These are phyloP conservation scores for Eremobia ochroleuca DNA, from an alignment of 2,888 invertebrate genomes.

Conservation along the genomic window DNA sequence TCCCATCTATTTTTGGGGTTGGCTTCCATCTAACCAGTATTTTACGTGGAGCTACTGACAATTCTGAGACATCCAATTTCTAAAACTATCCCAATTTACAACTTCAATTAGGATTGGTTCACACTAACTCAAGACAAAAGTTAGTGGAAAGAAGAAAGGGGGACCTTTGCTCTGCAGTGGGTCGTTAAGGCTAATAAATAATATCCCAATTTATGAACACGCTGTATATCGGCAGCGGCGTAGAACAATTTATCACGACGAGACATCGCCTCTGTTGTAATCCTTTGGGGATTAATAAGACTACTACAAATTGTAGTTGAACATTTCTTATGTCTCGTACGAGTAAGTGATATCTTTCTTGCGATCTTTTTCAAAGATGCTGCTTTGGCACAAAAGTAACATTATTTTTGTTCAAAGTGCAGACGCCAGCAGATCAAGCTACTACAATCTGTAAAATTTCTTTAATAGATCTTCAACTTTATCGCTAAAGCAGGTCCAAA, in stretches of 20 bases:
- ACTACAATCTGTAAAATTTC: no score
- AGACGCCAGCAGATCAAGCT: no score
- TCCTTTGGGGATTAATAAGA: slow-evolving; percentile 63
- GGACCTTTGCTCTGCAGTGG: no score
- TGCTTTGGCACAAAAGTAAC: neutral
- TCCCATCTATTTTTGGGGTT: no score
- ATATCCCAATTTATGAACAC: slow-evolving; percentile 13
- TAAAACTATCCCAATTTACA: neutral
- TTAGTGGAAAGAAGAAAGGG: no score
- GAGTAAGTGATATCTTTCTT: slow-evolving; percentile 52
- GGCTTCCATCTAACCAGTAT: no score
- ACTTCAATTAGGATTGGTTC: no score
- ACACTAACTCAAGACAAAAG: no score
- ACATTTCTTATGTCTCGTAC: slow-evolving; percentile 36
- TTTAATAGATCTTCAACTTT: no score
- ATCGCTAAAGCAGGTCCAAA: no score
- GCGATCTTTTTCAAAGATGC: slow-evolving; percentile 12
- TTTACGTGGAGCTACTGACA: no score
- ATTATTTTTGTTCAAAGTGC: neutral
- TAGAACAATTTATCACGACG: slow-evolving; percentile 55
- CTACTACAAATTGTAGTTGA: slow-evolving; percentile 49
- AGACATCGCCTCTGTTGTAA: slow-evolving; percentile 54
- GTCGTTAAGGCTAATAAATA: neutral
- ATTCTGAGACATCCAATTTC: neutral
- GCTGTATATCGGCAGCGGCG: slow-evolving; percentile 32